These are phyloP conservation scores for Phalacrocorax pelagicus DNA, from an alignment of 2,113 vertebrate species.

Conservation along the genomic window DNA sequence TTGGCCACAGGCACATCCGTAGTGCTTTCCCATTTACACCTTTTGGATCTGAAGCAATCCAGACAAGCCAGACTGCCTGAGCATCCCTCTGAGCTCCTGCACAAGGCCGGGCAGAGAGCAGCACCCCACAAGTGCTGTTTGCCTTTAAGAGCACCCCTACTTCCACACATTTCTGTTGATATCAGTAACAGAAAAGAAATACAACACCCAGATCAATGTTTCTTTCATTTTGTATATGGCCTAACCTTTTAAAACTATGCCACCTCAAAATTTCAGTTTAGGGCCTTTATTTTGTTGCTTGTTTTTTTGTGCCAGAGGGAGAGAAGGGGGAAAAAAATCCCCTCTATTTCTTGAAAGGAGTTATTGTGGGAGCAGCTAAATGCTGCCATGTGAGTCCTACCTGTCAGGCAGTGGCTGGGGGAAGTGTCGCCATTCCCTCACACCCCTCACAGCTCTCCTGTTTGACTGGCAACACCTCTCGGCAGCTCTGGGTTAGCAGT, in stretches of 20 bases:
- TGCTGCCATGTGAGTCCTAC: neutral
- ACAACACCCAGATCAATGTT: neutral
- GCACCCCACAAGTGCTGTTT: neutral
- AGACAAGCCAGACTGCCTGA: neutral
- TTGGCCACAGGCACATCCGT: neutral
- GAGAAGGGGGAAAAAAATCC: neutral
- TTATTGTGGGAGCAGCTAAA: neutral
- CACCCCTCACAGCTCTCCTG: neutral
- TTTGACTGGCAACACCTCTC: neutral
- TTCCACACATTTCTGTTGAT: neutral
- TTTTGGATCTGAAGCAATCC: neutral
- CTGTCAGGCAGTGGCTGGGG: neutral
- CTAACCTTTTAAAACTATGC: neutral
- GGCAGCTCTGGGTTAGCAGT: neutral
- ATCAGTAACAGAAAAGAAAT: neutral
- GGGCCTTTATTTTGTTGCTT: neutral
- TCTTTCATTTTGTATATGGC: neutral
- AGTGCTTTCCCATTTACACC: neutral
- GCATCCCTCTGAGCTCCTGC: neutral
- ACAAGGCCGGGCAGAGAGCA: neutral
- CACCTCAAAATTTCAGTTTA: neutral
- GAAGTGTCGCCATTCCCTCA: neutral
- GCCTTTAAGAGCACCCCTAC: neutral
- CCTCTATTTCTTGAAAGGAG: neutral
- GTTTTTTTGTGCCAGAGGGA: neutral